These are phyloP conservation scores for Cephus rjabovi DNA, from an alignment of 2,888 invertebrate genomes.

Conservation along the genomic window DNA sequence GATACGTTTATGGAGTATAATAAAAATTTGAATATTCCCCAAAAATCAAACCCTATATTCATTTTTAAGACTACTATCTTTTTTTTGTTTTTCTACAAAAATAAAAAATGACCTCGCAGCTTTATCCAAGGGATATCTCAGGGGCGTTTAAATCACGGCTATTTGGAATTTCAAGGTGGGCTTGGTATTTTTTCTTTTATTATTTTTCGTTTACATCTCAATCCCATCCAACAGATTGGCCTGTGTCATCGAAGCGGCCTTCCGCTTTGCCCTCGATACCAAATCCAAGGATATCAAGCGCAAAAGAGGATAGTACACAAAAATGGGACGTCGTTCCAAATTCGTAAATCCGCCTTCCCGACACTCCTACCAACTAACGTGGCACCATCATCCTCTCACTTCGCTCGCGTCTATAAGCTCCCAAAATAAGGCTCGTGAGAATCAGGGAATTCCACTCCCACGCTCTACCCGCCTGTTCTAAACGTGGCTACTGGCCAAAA, in stretches of 20 bases:
- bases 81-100: too few relatives aligned
- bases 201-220: neutral
- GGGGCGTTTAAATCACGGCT: neutral
- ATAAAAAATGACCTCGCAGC: neutral
- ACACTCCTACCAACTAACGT: neutral
- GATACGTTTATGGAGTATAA: neutral
- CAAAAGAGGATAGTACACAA: neutral
- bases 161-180: neutral
- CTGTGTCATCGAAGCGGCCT: neutral
- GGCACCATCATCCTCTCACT: neutral
- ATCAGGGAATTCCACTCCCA: slow-evolving; percentile 54
- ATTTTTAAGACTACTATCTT: neutral
- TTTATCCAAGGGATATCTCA: neutral
- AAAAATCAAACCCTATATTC: neutral
- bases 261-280: neutral
- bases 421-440: slow-evolving; percentile 49
- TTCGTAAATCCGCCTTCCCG: neutral
- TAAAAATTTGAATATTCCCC: neutral
- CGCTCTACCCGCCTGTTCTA: slow-evolving; percentile 21
- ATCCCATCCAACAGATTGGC: neutral
- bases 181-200: neutral
- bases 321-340: slow-evolving; percentile 6
- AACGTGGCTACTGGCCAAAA: neutral
- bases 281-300: neutral
- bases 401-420: slow-evolving; percentile 14